Evolutionary conservation across 2,113 vertebrate species (phyloP), one percentile per base, ranked within the genome.

Genomic region (Dermatemys mawii): DNA sequence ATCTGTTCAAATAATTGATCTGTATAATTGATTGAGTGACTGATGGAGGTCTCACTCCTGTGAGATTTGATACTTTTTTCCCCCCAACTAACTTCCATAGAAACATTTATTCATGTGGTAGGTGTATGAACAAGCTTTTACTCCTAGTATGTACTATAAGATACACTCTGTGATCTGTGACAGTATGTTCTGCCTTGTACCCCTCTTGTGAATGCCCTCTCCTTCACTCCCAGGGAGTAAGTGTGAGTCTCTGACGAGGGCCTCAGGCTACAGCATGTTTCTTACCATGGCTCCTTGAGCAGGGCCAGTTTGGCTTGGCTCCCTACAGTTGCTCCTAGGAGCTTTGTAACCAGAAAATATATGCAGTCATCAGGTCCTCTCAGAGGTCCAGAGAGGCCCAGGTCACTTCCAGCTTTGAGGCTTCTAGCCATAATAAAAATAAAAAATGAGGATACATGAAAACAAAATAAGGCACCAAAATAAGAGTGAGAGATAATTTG

Each of bases 1-100:
- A 38, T 22, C 6, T 35, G 63, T 75, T 93, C 29, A 55, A 86
- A 70, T 50, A 5, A 17, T 17, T 9, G 73, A 1, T 29, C n/a
- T 38, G 41, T 35, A 8, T 54, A 79, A 83, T 19, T 32, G 0
- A 67, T n/a, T 0, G 27, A 81, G 27, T 54, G 1, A 51, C 16
- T 29, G 21, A 6, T 29, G 11, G 2, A 54, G 3, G 10, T 50
- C 5, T 79, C 44, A 38, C 29, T n/a, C 78, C 55, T 84, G 12
- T 60, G 13, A 32, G 57, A 29, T 60, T 60, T 16, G 29, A 29
- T 60, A 5, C 29, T 60, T 60, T 27, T 7, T 35, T 35, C 46
- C 46, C 29, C 27, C 57, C 29, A 60, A 14, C 27, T 32, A 60
- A 32, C 29, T 60, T 60, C 57, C 57, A 60, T 14, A 60, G 29